Evolutionary conservation across 2,113 vertebrate genomes (phyloP), one percentile per base, ranked within the genome.

Genomic region (Oncorhynchus gorbuscha): DNA sequence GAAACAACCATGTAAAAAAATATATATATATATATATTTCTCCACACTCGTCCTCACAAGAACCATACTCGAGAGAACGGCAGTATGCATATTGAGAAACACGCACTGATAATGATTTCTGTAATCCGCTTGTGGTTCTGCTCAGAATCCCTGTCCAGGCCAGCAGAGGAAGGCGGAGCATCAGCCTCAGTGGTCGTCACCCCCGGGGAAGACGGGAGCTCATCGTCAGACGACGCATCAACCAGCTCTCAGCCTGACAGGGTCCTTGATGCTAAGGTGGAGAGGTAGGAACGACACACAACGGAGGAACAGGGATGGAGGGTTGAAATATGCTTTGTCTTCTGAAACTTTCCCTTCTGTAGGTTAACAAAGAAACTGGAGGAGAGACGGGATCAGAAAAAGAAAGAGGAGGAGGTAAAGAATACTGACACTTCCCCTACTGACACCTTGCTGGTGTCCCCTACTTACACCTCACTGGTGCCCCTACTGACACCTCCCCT

Each of bases 331-430:
- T 18, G 16, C 11, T 35, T 8, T 69, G 8, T 2, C 8, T 35
- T 69, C 8, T 3, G 26, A 39, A 32, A 32, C 30, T 16, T 35
- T 20, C 39, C 32, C 5, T 18, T 67, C 6, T 68, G 18, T 24
- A 24, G 32, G 7, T 61, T 28, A 22, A 62, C 59, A 39, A 96
- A 95, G 91, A 97, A 94, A 81, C 94, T 97, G 76, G 97, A 99
- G 92, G 96, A 97, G 81, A 94, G 92, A 78, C 84, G 90, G 81
- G 96, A 97, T 82, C 94, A 96, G 81, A 97, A 86, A 58, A 96
- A 93, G 80, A 96, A 92, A 78, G 96, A 97, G 70, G 95, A 97
- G n/a, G n/a, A n/a, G 95, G 97, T 97, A 92, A 88, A 72, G n/a
- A 59, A 8, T 18, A 55, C 14, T 14, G 13, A 16, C 49, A 9